Conservation (phyloP, 64 coral and sea anemone genomes). For the Dendronephthya gigantea region DNA sequence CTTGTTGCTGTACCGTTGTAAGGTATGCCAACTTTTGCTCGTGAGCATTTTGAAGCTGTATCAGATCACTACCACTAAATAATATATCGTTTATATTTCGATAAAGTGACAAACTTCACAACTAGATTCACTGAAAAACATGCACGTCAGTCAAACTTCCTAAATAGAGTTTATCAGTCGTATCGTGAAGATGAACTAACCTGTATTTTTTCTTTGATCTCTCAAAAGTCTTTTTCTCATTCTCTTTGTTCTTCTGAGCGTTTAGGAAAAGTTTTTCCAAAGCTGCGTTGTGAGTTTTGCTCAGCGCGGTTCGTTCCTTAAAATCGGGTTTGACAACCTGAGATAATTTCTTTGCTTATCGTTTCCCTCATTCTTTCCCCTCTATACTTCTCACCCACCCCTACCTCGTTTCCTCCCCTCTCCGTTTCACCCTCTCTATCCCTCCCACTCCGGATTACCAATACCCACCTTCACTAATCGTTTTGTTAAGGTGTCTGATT, state of each 20-base stretch:
- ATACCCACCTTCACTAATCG: conserved; percentile 56
- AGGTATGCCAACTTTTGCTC: not conserved
- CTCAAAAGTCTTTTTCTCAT: conserved; percentile 67
- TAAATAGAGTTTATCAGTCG: no score
- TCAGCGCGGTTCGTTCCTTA: conserved; percentile 61
- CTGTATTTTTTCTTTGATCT: conserved; percentile 49
- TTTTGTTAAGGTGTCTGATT: conserved; percentile 67
- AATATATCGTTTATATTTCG: not conserved
- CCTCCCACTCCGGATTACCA: not conserved
- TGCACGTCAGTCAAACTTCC: no score
- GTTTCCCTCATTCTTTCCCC: no score
- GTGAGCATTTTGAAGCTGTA: not conserved
- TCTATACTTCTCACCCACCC: no score
- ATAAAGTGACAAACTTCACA: no score
- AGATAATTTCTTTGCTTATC: no score
- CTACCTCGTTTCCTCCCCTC: no score
- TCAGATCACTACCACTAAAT: not conserved
- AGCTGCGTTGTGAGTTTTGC: conserved; percentile 59
- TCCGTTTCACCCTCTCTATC: no score
- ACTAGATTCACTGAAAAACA: no score
- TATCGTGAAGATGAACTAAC: conserved; percentile 20
- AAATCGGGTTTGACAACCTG: no score
- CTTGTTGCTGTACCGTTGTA: not conserved
- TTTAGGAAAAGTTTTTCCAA: conserved; percentile 65
- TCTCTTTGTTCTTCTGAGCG: conserved; percentile 73